Evolutionary conservation across 2,797 vertebrate species (phyloP).

Genomic region (Sebastes vulpes): DNA sequence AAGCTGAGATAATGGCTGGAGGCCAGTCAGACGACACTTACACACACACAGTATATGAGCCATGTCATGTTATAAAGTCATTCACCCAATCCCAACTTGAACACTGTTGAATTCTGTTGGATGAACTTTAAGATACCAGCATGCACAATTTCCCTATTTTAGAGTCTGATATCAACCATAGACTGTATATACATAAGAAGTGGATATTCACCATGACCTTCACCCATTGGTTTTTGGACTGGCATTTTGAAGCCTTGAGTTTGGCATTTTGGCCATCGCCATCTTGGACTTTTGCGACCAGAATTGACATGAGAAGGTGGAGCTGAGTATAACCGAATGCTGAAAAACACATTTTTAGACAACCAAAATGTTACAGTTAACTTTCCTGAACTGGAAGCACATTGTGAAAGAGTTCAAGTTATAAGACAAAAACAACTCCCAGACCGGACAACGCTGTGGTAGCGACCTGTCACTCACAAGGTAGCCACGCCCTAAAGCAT

Average conservation of each 20-base stretch:
- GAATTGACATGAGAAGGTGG: no score
- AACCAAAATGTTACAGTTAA: no score
- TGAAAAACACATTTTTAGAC: no score
- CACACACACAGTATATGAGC: background rate
- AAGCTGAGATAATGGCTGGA: constrained; percentile 1
- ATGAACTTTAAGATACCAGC: background rate
- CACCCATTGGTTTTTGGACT: background rate
- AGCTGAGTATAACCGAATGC: no score
- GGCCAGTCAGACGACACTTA: background rate
- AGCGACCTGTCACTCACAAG: no score
- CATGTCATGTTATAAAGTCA: background rate
- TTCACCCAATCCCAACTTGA: background rate
- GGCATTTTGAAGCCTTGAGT: background rate
- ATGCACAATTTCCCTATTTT: background rate
- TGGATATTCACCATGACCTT: background rate
- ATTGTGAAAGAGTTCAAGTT: accelerated
- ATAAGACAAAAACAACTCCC: no score
- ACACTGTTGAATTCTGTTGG: background rate
- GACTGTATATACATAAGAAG: background rate
- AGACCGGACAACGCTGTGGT: no score
- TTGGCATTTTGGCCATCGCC: background rate
- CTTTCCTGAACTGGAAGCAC: no score
- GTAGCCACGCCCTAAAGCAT: no score
- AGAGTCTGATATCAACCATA: background rate
- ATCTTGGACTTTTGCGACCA: background rate